A percentile compares a stretch with the other conserved stretches of the same genome.
phyloP scores from a whole-genome alignment of 2,888 invertebrate species.

The Apotomis turbidana region DNA sequence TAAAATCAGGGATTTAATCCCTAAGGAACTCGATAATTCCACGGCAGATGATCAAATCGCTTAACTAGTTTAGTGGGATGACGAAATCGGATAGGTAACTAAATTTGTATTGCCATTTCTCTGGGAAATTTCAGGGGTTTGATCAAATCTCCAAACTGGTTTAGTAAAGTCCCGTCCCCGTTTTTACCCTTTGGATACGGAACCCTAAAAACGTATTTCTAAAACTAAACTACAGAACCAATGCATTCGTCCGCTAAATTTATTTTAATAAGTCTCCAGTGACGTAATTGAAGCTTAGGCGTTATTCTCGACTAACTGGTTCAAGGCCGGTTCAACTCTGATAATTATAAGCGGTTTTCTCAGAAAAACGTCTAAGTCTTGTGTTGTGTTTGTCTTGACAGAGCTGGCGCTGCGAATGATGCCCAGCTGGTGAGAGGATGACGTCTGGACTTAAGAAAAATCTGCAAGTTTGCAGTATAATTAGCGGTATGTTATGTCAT shows the following conservation, averaged over 20 bases:
- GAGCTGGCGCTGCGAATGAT: conserved; percentile 9
- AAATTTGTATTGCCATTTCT: too few relatives aligned
- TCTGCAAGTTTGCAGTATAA: neutral
- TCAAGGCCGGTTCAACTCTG: conserved; percentile 68
- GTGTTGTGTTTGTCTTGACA: conserved; percentile 24
- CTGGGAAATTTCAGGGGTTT: too few relatives aligned
- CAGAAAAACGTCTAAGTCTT: conserved; percentile 54
- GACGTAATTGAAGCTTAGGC: conserved; percentile 56
- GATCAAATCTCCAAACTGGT: too few relatives aligned
- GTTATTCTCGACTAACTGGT: conserved; percentile 70
- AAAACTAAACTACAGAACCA: conserved; percentile 2
- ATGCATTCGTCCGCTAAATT: neutral
- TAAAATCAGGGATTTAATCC: too few relatives aligned
- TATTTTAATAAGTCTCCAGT: conserved; percentile 50
- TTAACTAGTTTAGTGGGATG: too few relatives aligned
- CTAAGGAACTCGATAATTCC: too few relatives aligned
- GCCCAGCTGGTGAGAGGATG: conserved; percentile 15
- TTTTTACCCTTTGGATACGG: too few relatives aligned
- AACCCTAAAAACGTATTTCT: neutral
- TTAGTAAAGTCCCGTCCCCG: too few relatives aligned
- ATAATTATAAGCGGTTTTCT: conserved; percentile 59
- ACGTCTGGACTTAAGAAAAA: neutral
- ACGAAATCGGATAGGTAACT: too few relatives aligned
- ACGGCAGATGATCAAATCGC: too few relatives aligned
- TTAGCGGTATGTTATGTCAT: neutral